phyloP scores from a whole-genome alignment of 2,888 invertebrate species.

The Daptonema setosum region DNA sequence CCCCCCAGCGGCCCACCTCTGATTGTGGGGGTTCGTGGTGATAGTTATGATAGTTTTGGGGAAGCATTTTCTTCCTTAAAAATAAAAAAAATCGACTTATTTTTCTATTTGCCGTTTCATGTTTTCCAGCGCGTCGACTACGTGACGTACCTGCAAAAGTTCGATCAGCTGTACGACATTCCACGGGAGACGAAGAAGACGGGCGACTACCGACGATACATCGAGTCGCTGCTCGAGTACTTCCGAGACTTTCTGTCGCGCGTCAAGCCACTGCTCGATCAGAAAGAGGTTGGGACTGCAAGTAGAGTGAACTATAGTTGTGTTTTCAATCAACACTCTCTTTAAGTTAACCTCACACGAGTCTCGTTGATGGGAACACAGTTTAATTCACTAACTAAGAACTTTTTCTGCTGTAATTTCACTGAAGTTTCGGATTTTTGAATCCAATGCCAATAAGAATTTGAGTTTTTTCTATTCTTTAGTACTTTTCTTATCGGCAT shows the following conservation, averaged over 20 bases:
- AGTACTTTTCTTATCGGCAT: too few relatives aligned
- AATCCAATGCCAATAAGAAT: too few relatives aligned
- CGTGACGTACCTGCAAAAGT: slow-evolving; percentile 70
- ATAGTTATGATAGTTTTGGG: not conserved
- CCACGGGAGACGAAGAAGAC: slow-evolving; percentile 44
- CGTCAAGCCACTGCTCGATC: slow-evolving; percentile 62
- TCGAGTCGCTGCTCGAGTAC: slow-evolving; percentile 60
- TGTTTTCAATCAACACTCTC: too few relatives aligned
- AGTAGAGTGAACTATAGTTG: too few relatives aligned
- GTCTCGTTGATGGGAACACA: too few relatives aligned
- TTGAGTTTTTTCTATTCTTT: too few relatives aligned
- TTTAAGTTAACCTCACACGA: too few relatives aligned
- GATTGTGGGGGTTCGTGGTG: not conserved
- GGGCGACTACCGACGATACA: slow-evolving; percentile 39
- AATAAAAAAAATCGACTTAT: not conserved
- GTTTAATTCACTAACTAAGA: too few relatives aligned
- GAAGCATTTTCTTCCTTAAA: not conserved
- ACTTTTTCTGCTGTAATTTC: too few relatives aligned
- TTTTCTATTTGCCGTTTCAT: too few relatives aligned
- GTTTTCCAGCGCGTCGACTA: slow-evolving; percentile 48
- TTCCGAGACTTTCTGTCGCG: slow-evolving; percentile 56
- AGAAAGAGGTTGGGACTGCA: slow-evolving; percentile 36
- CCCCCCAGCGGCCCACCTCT: too few relatives aligned
- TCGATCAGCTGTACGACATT: slow-evolving; percentile 85
- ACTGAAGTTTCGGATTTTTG: too few relatives aligned